Evolutionary conservation across 2,797 vertebrate species (phyloP).

Genomic region (Eulemur mongoz): DNA sequence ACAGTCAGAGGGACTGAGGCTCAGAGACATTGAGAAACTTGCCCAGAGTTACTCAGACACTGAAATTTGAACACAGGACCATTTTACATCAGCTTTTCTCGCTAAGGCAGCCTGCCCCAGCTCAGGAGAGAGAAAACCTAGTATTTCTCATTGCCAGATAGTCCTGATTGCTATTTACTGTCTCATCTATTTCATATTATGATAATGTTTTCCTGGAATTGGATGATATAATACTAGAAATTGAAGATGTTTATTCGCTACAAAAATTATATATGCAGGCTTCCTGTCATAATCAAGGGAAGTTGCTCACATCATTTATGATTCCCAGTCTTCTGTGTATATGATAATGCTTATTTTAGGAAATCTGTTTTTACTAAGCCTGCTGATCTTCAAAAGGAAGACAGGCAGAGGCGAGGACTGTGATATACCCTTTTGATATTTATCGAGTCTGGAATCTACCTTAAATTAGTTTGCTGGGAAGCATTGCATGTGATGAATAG

Average conservation of each 20-base stretch:
- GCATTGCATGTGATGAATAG: constrained; percentile 50
- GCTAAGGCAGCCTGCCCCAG: not conserved
- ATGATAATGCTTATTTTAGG: constrained; percentile 72
- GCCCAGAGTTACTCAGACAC: not conserved
- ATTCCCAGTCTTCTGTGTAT: constrained; percentile 72
- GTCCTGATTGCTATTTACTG: constrained; percentile 64
- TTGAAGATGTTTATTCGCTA: constrained; percentile 78
- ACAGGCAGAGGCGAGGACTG: not conserved
- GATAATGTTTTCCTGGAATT: constrained; percentile 80
- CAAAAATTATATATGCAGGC: constrained; percentile 69
- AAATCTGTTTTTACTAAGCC: constrained; percentile 54
- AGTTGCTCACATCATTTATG: constrained; percentile 60
- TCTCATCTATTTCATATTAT: constrained; percentile 79
- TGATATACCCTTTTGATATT: constrained; percentile 51
- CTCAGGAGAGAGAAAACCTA: constrained; percentile 9
- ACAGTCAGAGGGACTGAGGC: not conserved
- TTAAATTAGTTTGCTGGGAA: constrained; percentile 76
- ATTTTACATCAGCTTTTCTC: not conserved
- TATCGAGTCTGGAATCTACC: constrained; percentile 58
- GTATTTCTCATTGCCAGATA: constrained; percentile 50
- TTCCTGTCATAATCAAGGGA: constrained; percentile 74
- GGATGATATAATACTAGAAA: constrained; percentile 79
- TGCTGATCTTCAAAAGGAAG: constrained; percentile 53
- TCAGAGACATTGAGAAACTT: constrained; percentile 1
- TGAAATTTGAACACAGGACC: not conserved